Conservation (phyloP, 1,140 invertebrate species). For the Temnothorax curvispinosus region DNA sequence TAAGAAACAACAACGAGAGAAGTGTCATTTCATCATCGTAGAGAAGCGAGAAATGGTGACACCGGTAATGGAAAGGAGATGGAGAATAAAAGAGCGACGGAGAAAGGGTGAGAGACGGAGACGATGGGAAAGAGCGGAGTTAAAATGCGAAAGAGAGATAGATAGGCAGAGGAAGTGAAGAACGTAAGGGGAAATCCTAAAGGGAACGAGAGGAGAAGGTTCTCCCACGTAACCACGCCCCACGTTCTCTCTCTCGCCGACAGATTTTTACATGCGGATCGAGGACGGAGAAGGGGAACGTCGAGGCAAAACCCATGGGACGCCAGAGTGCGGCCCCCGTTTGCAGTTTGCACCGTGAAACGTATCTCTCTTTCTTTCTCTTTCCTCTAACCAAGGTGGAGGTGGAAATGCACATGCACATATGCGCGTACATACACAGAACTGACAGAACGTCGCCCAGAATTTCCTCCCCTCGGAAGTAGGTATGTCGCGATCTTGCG, state of each 20-base stretch:
- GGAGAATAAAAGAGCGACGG: not conserved
- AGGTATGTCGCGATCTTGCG: not conserved
- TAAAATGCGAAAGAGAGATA: not conserved
- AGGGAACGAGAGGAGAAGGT: slow-evolving; percentile 43
- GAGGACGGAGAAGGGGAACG: slow-evolving; percentile 19
- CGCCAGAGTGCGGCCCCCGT: not conserved
- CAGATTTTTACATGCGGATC: slow-evolving; percentile 68
- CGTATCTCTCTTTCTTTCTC: not conserved
- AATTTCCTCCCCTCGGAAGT: slow-evolving; percentile 35
- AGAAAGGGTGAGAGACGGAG: not conserved
- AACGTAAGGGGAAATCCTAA: not conserved
- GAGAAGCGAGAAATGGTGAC: slow-evolving; percentile 22
- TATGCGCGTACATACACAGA: not conserved
- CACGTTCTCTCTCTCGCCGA: slow-evolving; percentile 48
- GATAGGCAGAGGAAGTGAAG: not conserved
- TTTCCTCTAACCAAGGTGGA: not conserved
- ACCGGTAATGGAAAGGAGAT: slow-evolving; percentile 5
- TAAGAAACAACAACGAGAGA: not conserved
- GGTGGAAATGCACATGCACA: slow-evolving; percentile 26
- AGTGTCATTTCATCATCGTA: slow-evolving; percentile 39
- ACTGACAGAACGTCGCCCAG: not conserved
- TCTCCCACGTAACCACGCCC: slow-evolving; percentile 67
- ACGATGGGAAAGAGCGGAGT: slow-evolving; percentile 10
- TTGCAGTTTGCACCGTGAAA: not conserved
- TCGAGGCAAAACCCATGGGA: slow-evolving; percentile 5